Conservation (phyloP, 2,888 invertebrate genomes). For the Tetheella fluctuosa region DNA sequence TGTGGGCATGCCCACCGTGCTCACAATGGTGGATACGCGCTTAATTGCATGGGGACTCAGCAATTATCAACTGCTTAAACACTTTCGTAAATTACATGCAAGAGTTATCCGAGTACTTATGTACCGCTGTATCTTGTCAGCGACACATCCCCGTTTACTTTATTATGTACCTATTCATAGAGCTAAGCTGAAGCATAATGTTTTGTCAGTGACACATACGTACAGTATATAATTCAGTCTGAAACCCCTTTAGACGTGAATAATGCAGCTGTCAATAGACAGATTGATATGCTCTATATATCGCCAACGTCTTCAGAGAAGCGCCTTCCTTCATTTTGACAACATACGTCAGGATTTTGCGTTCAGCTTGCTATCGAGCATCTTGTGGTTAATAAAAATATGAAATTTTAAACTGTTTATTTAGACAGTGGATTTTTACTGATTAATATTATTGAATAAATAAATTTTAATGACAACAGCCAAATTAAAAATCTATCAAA, state of each 20-base stretch:
- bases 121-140: no score
- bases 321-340: constrained; percentile 8
- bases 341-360: constrained; percentile 24
- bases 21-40: no score
- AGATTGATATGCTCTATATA: constrained; percentile 41
- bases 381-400: not conserved
- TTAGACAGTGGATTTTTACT: no score
- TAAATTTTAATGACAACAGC: no score
- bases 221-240: constrained; percentile 4
- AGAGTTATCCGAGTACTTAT: no score
- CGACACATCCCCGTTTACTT: no score
- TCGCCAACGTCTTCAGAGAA: constrained; percentile 13
- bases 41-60: no score
- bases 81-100: no score
- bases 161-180: not conserved
- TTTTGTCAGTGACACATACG: constrained; percentile 16
- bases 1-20: no score
- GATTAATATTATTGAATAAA: no score
- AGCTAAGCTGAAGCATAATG: constrained; percentile 22
- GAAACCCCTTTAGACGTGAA: constrained; percentile 35
- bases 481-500: no score
- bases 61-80: no score
- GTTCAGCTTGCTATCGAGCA: not conserved
- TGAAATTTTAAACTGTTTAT: not conserved
- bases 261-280: constrained; percentile 45